Evolutionary conservation across 2,797 vertebrate species (phyloP), one percentile per base, ranked within the genome.

Genomic region (Alcedo atthis): DNA sequence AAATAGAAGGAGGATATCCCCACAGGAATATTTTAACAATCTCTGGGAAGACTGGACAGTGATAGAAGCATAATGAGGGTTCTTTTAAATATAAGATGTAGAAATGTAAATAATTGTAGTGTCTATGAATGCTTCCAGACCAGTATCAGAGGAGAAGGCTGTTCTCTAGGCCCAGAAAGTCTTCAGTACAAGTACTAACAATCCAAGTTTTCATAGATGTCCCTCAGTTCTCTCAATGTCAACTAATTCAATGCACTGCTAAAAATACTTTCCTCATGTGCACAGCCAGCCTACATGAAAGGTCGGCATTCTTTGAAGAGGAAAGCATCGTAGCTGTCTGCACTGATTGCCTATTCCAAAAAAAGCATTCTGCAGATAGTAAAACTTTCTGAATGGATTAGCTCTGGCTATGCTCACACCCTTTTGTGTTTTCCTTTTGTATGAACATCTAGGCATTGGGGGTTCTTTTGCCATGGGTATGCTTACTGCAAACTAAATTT

Each of bases 191-290:
- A 71, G 73, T 9, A 71, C n/a, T 28, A 40, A 28, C 43, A 62
- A n/a, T 11, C 33, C 76, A 85, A 87, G 69, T 87, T 92, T 74
- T 54, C 5, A 1, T 66, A 64, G 78, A 43, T 13, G 82, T 83
- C 54, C 59, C 69, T 93, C 87, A 73, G 85, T 85, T 92, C 85
- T 92, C 87, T 92, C 93, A 94, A 95, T 91, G 91, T 94, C 92
- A 93, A 84, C 81, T 66, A 64, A 43, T 61, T 88, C 81, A 26
- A 37, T 35, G 33, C 68, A 9, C 10, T 35, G 77, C 93, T 95
- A 94, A 93, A 96, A 96, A 95, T 95, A 94, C 71, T 77, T 42
- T 10, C 43, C 58, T 63, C 63, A 33, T 85, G 88, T 86, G 92
- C 81, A 78, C 78, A 92, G 86, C 33, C 84, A 71, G 76, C 51